Evolutionary conservation across 1,140 invertebrate genomes (phyloP).

Genomic region (Antheraea mylitta): DNA sequence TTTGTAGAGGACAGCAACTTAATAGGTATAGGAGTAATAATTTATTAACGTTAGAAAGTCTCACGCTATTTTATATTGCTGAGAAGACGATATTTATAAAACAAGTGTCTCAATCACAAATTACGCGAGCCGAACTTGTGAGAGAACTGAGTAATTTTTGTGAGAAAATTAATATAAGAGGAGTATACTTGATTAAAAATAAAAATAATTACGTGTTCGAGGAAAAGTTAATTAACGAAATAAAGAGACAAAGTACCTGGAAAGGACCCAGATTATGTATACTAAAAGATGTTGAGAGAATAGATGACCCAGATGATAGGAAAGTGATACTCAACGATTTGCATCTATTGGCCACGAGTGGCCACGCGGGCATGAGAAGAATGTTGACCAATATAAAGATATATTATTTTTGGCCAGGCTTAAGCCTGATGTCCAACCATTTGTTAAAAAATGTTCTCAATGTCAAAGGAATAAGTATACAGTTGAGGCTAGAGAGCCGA

Average conservation of each 20-base stretch:
- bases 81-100: too few relatives aligned
- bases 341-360: not conserved
- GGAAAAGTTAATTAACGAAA: not conserved
- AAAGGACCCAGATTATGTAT: not conserved
- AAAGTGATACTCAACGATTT: not conserved
- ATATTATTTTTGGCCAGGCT: slow-evolving; percentile 10
- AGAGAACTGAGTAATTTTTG: too few relatives aligned
- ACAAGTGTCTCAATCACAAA: too few relatives aligned
- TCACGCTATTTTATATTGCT: too few relatives aligned
- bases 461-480: slow-evolving; percentile 13
- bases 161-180: too few relatives aligned
- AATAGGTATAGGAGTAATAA: too few relatives aligned
- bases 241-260: not conserved
- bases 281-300: not conserved
- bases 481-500: not conserved
- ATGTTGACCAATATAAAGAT: slow-evolving; percentile 16
- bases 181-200: too few relatives aligned
- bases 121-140: too few relatives aligned
- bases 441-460: not conserved
- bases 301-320: not conserved
- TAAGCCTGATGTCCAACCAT: not conserved
- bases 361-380: slow-evolving; percentile 8
- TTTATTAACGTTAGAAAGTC: too few relatives aligned
- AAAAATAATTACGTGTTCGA: not conserved
- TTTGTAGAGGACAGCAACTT: too few relatives aligned